Conservation (phyloP, 2,113 vertebrate genomes). For the Sprattus sprattus region DNA sequence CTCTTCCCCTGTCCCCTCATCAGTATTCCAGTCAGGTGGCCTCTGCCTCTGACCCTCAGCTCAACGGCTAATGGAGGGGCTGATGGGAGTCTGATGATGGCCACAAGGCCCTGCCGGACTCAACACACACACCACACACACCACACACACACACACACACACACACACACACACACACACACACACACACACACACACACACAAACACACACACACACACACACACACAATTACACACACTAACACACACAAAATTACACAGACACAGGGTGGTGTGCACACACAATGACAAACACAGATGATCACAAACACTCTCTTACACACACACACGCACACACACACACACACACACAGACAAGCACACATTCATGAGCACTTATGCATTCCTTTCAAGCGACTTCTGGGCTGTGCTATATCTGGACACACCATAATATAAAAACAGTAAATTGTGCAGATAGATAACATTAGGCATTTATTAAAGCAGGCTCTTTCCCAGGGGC, state of each 20-base stretch:
- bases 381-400: neutral
- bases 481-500: constrained; percentile 41
- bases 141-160: constrained; percentile 19
- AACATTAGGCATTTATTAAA: constrained; percentile 64
- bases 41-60: constrained; percentile 65
- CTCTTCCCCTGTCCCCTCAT: constrained; percentile 54
- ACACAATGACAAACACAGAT: constrained; percentile 26
- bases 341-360: constrained; percentile 39
- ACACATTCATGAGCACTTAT: neutral
- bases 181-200: constrained; percentile 31
- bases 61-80: constrained; percentile 75
- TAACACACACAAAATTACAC: constrained; percentile 31
- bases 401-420: neutral
- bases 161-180: neutral
- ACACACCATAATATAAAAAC: constrained; percentile 18
- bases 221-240: constrained; percentile 28
- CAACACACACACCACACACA: neutral
- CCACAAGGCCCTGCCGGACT: constrained; percentile 62
- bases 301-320: neutral
- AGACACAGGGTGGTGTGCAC: constrained; percentile 19
- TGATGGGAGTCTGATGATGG: constrained; percentile 76
- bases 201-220: constrained; percentile 45
- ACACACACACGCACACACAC: constrained; percentile 14
- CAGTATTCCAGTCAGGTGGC: constrained; percentile 75
- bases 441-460: constrained; percentile 57